These are phyloP conservation scores for Neoaliturus tenellus DNA, from an alignment of 2,888 invertebrate genomes.

Conservation along the genomic window DNA sequence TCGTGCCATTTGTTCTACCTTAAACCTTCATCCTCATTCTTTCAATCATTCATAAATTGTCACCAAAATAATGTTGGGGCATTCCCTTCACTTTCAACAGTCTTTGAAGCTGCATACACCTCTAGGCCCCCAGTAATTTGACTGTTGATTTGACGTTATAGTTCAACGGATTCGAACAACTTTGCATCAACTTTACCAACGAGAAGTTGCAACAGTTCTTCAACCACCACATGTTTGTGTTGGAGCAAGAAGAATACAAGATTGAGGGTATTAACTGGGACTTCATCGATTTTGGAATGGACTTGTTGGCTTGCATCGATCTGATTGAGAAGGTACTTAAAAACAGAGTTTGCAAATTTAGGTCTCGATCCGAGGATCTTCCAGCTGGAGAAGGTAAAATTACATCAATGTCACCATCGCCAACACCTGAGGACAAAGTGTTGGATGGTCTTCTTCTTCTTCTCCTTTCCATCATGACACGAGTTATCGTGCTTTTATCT, in stretches of 20 bases:
- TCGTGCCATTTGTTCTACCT: too few relatives aligned
- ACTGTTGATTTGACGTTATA: slow-evolving; percentile 70
- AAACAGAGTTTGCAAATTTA: background rate
- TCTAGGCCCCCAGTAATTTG: background rate
- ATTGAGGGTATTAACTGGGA: slow-evolving; percentile 98
- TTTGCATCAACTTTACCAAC: slow-evolving; percentile 99
- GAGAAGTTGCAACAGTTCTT: slow-evolving; percentile 99
- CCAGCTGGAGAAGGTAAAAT: slow-evolving; percentile 8
- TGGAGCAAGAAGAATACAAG: slow-evolving; percentile 99
- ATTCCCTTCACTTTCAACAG: background rate
- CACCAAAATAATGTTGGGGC: too few relatives aligned
- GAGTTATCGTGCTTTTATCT: background rate
- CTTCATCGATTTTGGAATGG: slow-evolving; percentile 99
- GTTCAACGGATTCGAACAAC: slow-evolving; percentile 99
- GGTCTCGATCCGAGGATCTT: background rate
- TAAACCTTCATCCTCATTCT: too few relatives aligned
- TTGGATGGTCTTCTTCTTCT: background rate
- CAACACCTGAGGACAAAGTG: background rate
- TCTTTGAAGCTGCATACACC: background rate
- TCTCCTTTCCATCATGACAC: background rate
- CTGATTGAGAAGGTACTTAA: slow-evolving; percentile 93
- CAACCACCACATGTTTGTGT: slow-evolving; percentile 99
- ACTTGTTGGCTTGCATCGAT: slow-evolving; percentile 98
- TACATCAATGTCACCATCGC: background rate
- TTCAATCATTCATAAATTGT: too few relatives aligned